Percentiles rank a stretch among this genome's conserved stretches.
Conservation (phyloP, 2,888 invertebrate species). For the Scaptomyza polygonia region DNA sequence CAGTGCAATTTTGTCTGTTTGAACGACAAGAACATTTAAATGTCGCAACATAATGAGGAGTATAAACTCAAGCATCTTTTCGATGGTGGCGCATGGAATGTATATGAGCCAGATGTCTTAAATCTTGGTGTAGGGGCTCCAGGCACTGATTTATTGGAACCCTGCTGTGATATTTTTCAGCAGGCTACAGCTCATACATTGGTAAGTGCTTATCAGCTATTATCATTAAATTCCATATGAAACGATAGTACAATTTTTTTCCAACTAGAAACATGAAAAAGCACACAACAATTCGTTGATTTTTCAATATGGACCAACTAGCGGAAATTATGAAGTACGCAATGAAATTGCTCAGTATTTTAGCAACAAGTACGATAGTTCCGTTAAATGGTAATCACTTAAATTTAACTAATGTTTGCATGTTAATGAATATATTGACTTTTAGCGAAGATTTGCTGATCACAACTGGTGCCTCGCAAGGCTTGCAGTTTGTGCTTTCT, state of each 20-base stretch:
- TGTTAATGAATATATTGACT: constrained; percentile 31
- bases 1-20: constrained; percentile 2
- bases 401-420: not conserved
- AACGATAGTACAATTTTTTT: not conserved
- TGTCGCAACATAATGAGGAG: constrained; percentile 58
- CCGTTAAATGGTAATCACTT: constrained; percentile 82
- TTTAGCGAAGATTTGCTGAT: constrained; percentile 86
- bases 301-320: constrained; percentile 86
- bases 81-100: constrained; percentile 84
- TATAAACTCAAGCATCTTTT: constrained; percentile 84
- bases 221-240: not conserved
- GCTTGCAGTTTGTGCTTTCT: constrained; percentile 86
- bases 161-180: constrained; percentile 84
- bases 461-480: constrained; percentile 87
- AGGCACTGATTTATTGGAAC: constrained; percentile 85
- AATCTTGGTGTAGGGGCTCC: constrained; percentile 86
- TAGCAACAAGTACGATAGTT: constrained; percentile 83
- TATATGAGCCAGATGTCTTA: constrained; percentile 84
- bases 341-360: constrained; percentile 85
- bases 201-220: constrained; percentile 73
- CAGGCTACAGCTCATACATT: constrained; percentile 85
- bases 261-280: constrained; percentile 70
- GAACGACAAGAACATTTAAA: constrained; percentile 11
- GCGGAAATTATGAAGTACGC: constrained; percentile 85
- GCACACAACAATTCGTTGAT: constrained; percentile 76